These are phyloP conservation scores for Zaprionus lineosus DNA, from an alignment of 2,888 invertebrate species.

Conservation along the genomic window DNA sequence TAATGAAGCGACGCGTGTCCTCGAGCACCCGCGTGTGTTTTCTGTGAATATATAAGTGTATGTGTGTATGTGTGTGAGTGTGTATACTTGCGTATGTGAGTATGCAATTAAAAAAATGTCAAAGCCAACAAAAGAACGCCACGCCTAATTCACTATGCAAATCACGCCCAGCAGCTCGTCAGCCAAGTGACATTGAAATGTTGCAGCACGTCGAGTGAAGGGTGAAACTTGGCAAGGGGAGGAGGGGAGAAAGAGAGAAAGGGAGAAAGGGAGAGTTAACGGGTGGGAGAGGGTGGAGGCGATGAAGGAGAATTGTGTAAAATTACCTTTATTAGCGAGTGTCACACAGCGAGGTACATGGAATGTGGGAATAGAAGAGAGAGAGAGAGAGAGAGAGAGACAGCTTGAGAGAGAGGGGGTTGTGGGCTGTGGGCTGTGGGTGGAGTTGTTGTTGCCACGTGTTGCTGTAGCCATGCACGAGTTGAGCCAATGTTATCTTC, in stretches of 20 bases:
- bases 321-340: conserved; percentile 74
- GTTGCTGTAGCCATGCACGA: conserved; percentile 58
- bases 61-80: conserved; percentile 4
- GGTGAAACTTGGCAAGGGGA: too few species aligned
- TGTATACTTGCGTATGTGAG: conserved; percentile 17
- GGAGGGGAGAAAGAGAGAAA: not conserved
- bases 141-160: conserved; percentile 46
- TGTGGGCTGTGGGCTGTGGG: too few species aligned
- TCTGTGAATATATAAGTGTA: too few species aligned
- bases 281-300: not conserved
- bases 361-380: too few species aligned
- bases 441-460: conserved; percentile 60
- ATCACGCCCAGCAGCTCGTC: conserved; percentile 59
- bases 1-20: conserved; percentile 54
- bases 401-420: not conserved
- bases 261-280: not conserved
- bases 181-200: conserved; percentile 66
- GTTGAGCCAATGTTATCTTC: conserved; percentile 4
- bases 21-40: conserved; percentile 19
- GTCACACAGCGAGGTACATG: not conserved
- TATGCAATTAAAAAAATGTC: conserved; percentile 67
- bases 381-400: not conserved
- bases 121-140: conserved; percentile 55
- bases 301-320: conserved; percentile 31
- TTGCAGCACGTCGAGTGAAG: conserved; percentile 24